A percentile compares a stretch with the other conserved stretches of the same genome.
These are phyloP conservation scores for Phaethon lepturus DNA, from an alignment of 2,113 vertebrate species.

Conservation along the genomic window DNA sequence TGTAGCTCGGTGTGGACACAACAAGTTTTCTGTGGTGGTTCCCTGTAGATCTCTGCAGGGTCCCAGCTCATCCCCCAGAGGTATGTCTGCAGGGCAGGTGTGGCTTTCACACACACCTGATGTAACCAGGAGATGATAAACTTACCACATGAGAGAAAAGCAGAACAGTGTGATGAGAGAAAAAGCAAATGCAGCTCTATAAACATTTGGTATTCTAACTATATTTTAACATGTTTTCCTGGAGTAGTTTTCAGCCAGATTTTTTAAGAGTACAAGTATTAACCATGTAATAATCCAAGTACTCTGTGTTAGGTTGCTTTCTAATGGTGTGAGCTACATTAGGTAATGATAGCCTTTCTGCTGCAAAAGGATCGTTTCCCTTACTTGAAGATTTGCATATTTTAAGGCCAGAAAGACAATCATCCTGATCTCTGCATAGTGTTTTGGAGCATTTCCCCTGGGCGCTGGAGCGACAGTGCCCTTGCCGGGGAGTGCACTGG, in stretches of 20 bases:
- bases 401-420: not conserved
- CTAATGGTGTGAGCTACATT: not conserved
- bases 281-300: not conserved
- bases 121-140: not conserved
- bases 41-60: not conserved
- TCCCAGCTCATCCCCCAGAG: rapidly evolving
- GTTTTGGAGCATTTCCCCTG: not conserved
- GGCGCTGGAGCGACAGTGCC: not conserved
- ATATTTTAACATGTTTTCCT: not conserved
- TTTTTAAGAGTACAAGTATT: not conserved
- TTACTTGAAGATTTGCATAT: not conserved
- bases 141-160: not conserved
- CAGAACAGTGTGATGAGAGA: too few species aligned
- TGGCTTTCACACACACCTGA: not conserved
- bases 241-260: not conserved
- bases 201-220: not conserved
- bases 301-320: not conserved
- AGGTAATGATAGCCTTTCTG: not conserved
- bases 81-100: rapidly evolving
- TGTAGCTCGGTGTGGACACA: not conserved
- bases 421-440: not conserved
- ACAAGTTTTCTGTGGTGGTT: not conserved
- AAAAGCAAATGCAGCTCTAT: not conserved
- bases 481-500: not conserved
- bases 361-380: not conserved